Evolutionary conservation across 2,888 invertebrate species (phyloP).

Genomic region (Conops quadrifasciatus): DNA sequence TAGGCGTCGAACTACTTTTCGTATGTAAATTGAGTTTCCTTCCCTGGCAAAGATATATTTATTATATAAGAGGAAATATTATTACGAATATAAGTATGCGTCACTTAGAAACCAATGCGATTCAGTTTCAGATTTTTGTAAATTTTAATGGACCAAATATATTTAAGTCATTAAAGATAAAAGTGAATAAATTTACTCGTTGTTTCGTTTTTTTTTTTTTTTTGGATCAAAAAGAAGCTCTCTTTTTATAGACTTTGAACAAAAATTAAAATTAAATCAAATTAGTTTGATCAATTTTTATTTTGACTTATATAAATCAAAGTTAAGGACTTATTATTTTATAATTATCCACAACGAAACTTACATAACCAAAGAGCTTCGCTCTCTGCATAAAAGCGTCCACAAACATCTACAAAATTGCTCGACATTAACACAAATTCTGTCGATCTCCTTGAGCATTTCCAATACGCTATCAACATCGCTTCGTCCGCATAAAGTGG

Average conservation of each 20-base stretch:
- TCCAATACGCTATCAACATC: conserved; percentile 40
- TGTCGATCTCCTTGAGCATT: conserved; percentile 48
- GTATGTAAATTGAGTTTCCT: conserved; percentile 45
- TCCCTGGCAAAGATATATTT: conserved; percentile 43
- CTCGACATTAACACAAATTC: conserved; percentile 41
- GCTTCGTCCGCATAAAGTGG: conserved; percentile 38
- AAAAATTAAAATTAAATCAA: too few relatives aligned
- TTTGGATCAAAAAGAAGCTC: not conserved
- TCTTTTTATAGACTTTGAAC: too few relatives aligned
- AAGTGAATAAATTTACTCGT: not conserved
- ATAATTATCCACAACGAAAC: too few relatives aligned
- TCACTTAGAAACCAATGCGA: too few relatives aligned
- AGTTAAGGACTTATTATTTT: too few relatives aligned
- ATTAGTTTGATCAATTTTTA: too few relatives aligned
- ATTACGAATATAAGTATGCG: not conserved
- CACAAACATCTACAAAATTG: conserved; percentile 42
- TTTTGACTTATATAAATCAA: too few relatives aligned
- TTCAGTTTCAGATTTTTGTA: too few relatives aligned
- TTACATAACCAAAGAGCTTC: conserved; percentile 50
- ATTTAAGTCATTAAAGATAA: not conserved
- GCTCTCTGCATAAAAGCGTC: conserved; percentile 38
- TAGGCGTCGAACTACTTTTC: conserved; percentile 45
- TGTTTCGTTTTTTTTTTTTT: not conserved
- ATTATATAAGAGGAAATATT: not conserved
- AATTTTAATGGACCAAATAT: not conserved